Evolutionary conservation across 2,797 vertebrate genomes (phyloP).

Genomic region (Chelonia mydas): DNA sequence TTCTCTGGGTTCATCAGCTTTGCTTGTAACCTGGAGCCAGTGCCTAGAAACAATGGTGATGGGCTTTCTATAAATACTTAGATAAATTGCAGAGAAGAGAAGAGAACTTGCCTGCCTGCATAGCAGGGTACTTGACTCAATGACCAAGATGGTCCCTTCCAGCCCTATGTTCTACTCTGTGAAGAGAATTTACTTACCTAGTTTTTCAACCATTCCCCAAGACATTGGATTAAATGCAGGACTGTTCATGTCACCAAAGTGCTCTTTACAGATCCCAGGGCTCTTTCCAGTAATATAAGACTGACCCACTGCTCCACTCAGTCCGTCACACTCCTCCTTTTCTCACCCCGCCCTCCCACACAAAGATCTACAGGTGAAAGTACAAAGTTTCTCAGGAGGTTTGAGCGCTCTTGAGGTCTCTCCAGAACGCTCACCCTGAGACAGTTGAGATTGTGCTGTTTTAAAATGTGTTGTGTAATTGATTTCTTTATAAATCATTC

Average conservation of each 20-base stretch:
- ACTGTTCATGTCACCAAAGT: not conserved
- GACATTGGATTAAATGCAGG: not conserved
- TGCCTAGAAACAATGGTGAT: not conserved
- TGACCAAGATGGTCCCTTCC: not conserved
- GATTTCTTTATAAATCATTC: constrained; percentile 84
- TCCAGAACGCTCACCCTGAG: constrained; percentile 18
- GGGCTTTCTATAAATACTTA: not conserved
- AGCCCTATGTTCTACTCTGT: not conserved
- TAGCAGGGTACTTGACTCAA: not conserved
- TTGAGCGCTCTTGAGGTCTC: constrained; percentile 43
- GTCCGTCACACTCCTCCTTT: not conserved
- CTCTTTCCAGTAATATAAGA: not conserved
- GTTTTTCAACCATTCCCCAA: not conserved
- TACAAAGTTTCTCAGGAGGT: constrained; percentile 31
- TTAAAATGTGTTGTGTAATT: constrained; percentile 81
- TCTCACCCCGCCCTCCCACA: not conserved
- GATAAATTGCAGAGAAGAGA: not conserved
- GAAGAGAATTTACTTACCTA: not conserved
- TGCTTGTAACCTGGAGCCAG: not conserved
- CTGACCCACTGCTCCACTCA: not conserved
- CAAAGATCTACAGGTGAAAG: not conserved
- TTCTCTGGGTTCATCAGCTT: not conserved
- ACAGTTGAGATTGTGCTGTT: constrained; percentile 54
- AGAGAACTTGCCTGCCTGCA: not conserved
- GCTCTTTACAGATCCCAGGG: not conserved